These are phyloP conservation scores for Formica selysi DNA, from an alignment of 1,140 invertebrate genomes.

Conservation along the genomic window DNA sequence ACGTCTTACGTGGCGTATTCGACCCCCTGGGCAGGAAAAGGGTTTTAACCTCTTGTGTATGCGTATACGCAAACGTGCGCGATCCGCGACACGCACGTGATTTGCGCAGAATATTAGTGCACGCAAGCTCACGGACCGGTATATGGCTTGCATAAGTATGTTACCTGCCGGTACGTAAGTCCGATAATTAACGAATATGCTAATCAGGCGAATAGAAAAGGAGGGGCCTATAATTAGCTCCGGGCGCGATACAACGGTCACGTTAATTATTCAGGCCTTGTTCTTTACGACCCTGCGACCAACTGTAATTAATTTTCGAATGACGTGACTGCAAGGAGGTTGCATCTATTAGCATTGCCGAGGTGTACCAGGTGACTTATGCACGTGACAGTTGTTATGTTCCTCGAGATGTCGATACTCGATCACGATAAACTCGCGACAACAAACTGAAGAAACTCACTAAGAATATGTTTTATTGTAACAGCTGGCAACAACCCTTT, in stretches of 20 bases:
- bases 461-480: not conserved
- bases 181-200: constrained; percentile 81
- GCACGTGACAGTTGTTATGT: constrained; percentile 70
- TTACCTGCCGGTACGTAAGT: constrained; percentile 57
- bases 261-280: constrained; percentile 82
- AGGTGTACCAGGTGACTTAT: constrained; percentile 72
- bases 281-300: constrained; percentile 76
- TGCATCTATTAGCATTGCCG: constrained; percentile 78
- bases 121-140: constrained; percentile 66
- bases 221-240: constrained; percentile 80
- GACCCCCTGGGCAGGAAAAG: not conserved
- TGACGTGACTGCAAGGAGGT: constrained; percentile 81
- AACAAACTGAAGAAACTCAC: not conserved
- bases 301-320: constrained; percentile 82
- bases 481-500: not conserved
- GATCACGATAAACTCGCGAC: constrained; percentile 54
- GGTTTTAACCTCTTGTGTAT: constrained; percentile 54
- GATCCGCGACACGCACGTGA: constrained; percentile 68
- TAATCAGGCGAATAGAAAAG: constrained; percentile 79
- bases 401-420: constrained; percentile 63
- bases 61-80: constrained; percentile 17
- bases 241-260: constrained; percentile 75
- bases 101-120: constrained; percentile 69
- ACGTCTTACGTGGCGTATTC: constrained; percentile 56
- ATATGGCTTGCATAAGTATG: constrained; percentile 59